Conservation (phyloP, 2,797 vertebrate species). For the Dendrocincla tyrannina region DNA sequence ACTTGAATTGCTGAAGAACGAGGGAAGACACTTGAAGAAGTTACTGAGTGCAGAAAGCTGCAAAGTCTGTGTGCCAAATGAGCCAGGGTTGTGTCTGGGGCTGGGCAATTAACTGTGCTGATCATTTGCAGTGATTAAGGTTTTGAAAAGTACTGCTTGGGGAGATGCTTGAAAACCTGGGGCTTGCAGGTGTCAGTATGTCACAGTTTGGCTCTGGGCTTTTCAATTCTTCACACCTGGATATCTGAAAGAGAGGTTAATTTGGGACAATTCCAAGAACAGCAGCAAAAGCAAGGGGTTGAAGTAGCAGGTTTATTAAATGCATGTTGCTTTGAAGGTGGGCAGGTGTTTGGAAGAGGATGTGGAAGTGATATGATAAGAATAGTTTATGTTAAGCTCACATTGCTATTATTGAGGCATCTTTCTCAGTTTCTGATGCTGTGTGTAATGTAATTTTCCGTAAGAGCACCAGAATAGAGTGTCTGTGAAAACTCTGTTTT, state of each 20-base stretch:
- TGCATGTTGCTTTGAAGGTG: neutral
- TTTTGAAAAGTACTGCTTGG: neutral
- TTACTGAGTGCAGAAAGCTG: neutral
- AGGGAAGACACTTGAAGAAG: neutral
- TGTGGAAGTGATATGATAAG: neutral
- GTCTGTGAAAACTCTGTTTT: neutral
- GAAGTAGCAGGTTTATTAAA: neutral
- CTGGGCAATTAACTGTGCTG: neutral
- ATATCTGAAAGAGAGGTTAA: neutral
- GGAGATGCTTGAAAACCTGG: neutral
- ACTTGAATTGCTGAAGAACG: neutral
- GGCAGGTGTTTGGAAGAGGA: constrained; percentile 43
- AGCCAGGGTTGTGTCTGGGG: neutral
- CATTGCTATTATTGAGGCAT: neutral
- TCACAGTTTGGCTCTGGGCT: neutral
- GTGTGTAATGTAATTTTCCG: constrained; percentile 3
- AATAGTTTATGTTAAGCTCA: neutral
- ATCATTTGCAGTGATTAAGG: accelerated
- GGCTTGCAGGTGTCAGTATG: neutral
- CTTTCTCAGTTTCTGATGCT: constrained; percentile 56
- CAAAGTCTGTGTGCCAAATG: neutral
- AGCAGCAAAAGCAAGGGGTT: neutral
- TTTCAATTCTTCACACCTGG: neutral
- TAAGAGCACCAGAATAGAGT: constrained; percentile 34
- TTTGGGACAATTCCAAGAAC: neutral